Evolutionary conservation across 2,797 vertebrate genomes (phyloP), one percentile per base, ranked within the genome.

Genomic region (Chrysocyon brachyurus): DNA sequence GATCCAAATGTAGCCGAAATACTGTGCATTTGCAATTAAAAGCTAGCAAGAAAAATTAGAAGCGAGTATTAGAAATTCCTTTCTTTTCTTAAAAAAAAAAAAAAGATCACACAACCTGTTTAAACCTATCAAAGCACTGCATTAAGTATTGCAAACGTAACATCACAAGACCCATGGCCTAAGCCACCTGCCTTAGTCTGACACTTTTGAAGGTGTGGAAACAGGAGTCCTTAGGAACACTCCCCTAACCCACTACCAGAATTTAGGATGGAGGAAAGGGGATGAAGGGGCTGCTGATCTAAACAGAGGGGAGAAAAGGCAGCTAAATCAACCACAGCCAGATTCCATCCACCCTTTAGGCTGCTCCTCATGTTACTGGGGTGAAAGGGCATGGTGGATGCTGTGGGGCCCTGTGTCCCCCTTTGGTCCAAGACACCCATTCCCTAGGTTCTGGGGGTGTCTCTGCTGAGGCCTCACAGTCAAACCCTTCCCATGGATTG

Each of bases 1-100:
- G 68, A 75, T 36, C 49, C 64, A 77, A 97, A 94, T 90, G 66
- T 52, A 90, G 84, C 17, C 85, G 81, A 88, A 92, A 96, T 90
- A 46, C 61, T 93, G 70, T 77, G 68, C 68, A 46, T 86, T 93
- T 68, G 24, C 66, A 94, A 90, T 96, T 82, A 92, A 96, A 96
- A 92, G 40, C 77, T 21, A 93, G 87, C 82, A 87, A 79, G 77
- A 95, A 54, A 88, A 95, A 91, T 86, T 79, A 64, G 36, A 91
- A 84, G 73, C 26, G 17, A 84, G 15, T 73, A 82, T 94, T 91
- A 91, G 72, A 93, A 91, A 81, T 81, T 63, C 5, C 8, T 31
- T 36, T 73, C 57, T 49, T 56, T 87, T 31, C 17, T 66, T 14
- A n/a, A 73, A 87, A 68, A 87, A 72, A 83, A 36, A 75, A n/a